Percentiles rank a stretch among this genome's conserved stretches.
Evolutionary conservation across 92 coral and sea anemone genomes (phyloP).

Genomic region (Palythoa grandiflora): DNA sequence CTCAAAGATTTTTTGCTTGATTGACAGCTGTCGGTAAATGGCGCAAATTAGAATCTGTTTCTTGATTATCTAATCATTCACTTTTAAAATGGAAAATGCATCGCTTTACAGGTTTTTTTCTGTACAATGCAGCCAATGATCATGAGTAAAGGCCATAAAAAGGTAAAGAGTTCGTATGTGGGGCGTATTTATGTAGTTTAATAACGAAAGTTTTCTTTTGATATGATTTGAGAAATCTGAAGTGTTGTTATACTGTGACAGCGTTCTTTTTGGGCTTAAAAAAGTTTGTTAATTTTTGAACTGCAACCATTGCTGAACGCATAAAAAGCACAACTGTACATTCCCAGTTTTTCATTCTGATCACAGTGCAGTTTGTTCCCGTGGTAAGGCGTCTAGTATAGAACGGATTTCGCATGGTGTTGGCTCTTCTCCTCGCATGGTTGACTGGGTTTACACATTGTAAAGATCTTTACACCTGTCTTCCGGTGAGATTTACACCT

Average conservation of each 20-base stretch:
- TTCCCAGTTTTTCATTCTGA: conserved; percentile 69
- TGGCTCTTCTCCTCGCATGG: conserved; percentile 68
- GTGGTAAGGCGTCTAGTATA: conserved; percentile 68
- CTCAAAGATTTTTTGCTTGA: too few relatives aligned
- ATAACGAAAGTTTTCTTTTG: not conserved
- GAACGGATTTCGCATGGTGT: conserved; percentile 62
- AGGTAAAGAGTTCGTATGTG: not conserved
- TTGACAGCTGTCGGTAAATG: too few relatives aligned
- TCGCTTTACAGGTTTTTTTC: not conserved
- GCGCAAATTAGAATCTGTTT: too few relatives aligned
- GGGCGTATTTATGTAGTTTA: not conserved
- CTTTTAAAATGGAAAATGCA: not conserved
- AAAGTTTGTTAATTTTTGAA: conserved; percentile 62
- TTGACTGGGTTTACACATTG: conserved; percentile 68
- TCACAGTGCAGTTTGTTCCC: conserved; percentile 80
- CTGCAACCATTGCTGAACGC: conserved; percentile 74
- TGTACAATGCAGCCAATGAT: not conserved
- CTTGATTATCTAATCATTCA: too few relatives aligned
- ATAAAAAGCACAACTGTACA: conserved; percentile 75
- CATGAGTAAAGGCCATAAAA: not conserved
- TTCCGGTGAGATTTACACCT: conserved; percentile 65
- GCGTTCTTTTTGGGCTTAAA: conserved; percentile 75
- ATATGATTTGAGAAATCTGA: conserved; percentile 56
- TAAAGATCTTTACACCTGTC: conserved; percentile 64
- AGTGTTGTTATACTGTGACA: conserved; percentile 59